A percentile compares a stretch with the other conserved stretches of the same genome.
Conservation (phyloP, 2,888 invertebrate species). For the Phortica magna region DNA sequence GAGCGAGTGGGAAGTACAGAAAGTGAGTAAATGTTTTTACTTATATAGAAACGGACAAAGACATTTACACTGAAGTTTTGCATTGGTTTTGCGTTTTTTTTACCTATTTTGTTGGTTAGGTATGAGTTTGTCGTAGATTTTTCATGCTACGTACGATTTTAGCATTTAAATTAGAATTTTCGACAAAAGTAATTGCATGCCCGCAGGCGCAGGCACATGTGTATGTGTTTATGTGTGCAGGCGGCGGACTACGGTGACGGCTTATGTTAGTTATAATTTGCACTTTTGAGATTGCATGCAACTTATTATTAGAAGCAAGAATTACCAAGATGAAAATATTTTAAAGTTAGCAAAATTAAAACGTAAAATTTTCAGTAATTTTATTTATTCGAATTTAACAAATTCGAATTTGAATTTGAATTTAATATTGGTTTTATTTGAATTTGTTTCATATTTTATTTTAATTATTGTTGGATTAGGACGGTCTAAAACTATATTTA, state of each 20-base stretch:
- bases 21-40: not conserved
- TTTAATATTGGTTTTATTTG: too few relatives aligned
- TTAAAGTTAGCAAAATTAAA: not conserved
- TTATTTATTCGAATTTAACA: too few relatives aligned
- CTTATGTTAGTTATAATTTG: slow-evolving; percentile 9
- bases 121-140: not conserved
- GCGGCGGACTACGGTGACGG: not conserved
- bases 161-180: slow-evolving; percentile 29
- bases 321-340: not conserved
- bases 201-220: not conserved
- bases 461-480: too few relatives aligned
- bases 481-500: too few relatives aligned
- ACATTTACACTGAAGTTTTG: slow-evolving; percentile 29
- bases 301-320: not conserved
- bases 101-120: not conserved
- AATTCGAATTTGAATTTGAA: too few relatives aligned
- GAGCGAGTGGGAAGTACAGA: not conserved
- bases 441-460: too few relatives aligned
- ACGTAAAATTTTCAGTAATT: not conserved
- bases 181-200: slow-evolving; percentile 32
- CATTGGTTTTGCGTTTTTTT: not conserved
- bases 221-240: not conserved
- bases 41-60: slow-evolving; percentile 20
- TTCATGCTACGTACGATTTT: not conserved
- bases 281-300: not conserved